Conservation (phyloP, 1,140 invertebrate species). For the Melitaea cinxia region DNA sequence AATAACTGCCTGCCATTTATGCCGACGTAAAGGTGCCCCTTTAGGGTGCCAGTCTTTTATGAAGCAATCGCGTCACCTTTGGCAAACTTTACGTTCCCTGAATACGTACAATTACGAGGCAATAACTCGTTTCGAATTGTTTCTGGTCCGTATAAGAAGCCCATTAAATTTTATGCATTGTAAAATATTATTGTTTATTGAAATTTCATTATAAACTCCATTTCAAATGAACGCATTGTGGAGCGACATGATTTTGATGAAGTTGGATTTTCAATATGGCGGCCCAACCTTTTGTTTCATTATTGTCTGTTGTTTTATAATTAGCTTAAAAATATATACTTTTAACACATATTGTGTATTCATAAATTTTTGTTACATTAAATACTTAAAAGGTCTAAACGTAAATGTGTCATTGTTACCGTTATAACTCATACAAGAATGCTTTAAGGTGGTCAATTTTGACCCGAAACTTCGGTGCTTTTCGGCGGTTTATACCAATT, state of each 20-base stretch:
- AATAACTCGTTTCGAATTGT: slow-evolving; percentile 57
- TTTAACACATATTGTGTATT: too few relatives aligned
- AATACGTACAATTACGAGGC: slow-evolving; percentile 58
- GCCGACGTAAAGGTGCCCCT: slow-evolving; percentile 36
- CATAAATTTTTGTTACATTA: neutral
- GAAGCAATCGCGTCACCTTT: slow-evolving; percentile 54
- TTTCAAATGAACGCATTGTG: neutral
- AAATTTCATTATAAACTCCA: slow-evolving; percentile 1
- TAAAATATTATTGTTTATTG: slow-evolving; percentile 4
- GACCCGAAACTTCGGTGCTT: slow-evolving; percentile 35
- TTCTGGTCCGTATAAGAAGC: slow-evolving; percentile 33
- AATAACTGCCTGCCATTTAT: slow-evolving; percentile 38
- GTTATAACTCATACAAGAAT: slow-evolving; percentile 40
- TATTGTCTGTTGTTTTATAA: too few relatives aligned
- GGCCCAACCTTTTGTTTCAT: too few relatives aligned
- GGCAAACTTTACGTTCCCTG: slow-evolving; percentile 57
- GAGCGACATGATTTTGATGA: too few relatives aligned
- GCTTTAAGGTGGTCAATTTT: slow-evolving; percentile 36
- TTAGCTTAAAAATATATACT: neutral
- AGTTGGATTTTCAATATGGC: too few relatives aligned
- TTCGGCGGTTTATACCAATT: slow-evolving; percentile 26
- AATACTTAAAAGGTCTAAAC: neutral
- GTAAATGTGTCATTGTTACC: slow-evolving; percentile 10
- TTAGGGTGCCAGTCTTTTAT: slow-evolving; percentile 47
- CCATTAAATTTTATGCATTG: slow-evolving; percentile 1